Conservation (phyloP, 1,140 invertebrate species). For the Drosophila sechellia region DNA sequence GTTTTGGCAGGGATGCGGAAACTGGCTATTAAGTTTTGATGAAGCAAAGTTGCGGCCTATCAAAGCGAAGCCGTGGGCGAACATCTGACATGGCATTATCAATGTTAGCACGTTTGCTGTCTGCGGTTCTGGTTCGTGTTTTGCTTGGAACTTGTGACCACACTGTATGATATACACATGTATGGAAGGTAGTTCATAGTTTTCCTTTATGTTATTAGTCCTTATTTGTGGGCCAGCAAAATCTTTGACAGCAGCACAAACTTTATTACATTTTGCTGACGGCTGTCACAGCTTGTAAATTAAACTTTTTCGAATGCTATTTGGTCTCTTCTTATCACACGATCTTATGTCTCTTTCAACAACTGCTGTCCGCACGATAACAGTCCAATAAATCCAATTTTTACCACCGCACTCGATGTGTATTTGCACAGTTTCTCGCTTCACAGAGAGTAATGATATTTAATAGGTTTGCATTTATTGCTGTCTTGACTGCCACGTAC, state of each 20-base stretch:
- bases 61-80: constrained; percentile 20
- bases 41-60: constrained; percentile 56
- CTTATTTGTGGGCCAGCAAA: constrained; percentile 19
- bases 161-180: background rate
- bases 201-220: background rate
- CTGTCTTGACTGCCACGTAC: constrained; percentile 59
- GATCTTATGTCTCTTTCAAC: constrained; percentile 7
- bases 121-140: constrained; percentile 23
- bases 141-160: constrained; percentile 21
- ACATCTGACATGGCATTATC: constrained; percentile 52
- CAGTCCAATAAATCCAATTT: constrained; percentile 33
- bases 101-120: constrained; percentile 59
- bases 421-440: constrained; percentile 16
- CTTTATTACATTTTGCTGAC: constrained; percentile 23
- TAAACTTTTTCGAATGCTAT: constrained; percentile 40
- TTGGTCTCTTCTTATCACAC: constrained; percentile 10
- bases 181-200: constrained; percentile 2
- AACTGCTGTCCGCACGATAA: constrained; percentile 8
- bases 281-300: constrained; percentile 37
- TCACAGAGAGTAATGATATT: constrained; percentile 17
- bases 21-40: constrained; percentile 78
- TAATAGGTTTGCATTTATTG: background rate
- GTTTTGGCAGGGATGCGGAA: constrained; percentile 59
- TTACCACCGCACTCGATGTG: constrained; percentile 6
- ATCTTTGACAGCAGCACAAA: constrained; percentile 55